phyloP scores from a whole-genome alignment of 2,888 invertebrate genomes.

The Drosophila cognata region DNA sequence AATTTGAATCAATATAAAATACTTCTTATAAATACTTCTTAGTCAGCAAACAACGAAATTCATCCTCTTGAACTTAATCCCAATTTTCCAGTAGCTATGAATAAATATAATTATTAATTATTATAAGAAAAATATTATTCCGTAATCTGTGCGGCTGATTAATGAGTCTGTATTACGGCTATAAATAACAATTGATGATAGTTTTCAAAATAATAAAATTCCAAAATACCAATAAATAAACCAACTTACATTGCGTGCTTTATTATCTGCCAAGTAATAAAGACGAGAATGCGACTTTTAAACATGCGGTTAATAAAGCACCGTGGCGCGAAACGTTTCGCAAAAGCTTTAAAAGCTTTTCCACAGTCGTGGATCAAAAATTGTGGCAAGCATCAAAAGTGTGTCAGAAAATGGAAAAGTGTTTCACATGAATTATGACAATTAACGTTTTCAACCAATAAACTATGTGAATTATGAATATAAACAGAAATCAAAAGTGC shows the following conservation, averaged over 20 bases:
- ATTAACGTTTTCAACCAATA: neutral
- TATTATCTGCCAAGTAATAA: conserved; percentile 1
- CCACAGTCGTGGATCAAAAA: conserved; percentile 31
- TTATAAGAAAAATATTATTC: neutral
- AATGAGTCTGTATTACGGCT: neutral
- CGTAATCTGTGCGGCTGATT: neutral
- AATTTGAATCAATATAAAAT: neutral
- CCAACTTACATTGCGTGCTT: neutral
- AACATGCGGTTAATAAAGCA: neutral
- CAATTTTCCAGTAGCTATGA: neutral
- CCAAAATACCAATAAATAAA: neutral
- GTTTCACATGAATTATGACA: neutral
- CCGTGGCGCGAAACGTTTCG: conserved; percentile 5
- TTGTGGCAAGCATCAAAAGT: neutral
- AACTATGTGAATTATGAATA: neutral
- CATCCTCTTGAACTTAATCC: neutral
- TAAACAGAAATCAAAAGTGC: neutral
- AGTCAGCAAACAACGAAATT: neutral
- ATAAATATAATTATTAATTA: neutral
- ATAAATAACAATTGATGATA: neutral
- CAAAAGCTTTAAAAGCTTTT: conserved; percentile 36
- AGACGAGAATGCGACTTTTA: neutral
- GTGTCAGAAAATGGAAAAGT: neutral
- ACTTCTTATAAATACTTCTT: neutral
- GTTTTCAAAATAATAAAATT: neutral